Percentiles rank a stretch among this genome's conserved stretches.
Conservation (phyloP, 1,140 invertebrate species). For the Octopus sinensis region DNA sequence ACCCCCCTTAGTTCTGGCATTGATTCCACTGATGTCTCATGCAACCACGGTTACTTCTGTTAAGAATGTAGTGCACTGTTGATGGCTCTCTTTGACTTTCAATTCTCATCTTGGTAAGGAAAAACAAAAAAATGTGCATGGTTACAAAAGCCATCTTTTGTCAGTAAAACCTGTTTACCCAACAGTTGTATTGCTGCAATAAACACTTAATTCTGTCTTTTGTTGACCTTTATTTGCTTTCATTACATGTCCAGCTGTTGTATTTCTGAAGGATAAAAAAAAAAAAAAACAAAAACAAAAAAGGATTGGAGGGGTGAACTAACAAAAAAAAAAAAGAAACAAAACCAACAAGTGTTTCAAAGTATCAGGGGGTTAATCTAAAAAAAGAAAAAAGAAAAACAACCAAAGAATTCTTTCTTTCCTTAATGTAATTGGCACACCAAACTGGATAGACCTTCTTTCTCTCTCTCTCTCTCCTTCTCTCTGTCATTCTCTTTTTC, state of each 20-base stretch:
- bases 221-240: not conserved
- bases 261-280: not conserved
- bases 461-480: not conserved
- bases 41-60: not conserved
- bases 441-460: not conserved
- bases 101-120: conserved; percentile 4
- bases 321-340: not conserved
- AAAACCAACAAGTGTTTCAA: not conserved
- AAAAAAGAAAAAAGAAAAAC: not conserved
- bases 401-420: not conserved
- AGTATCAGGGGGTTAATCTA: too few species aligned
- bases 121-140: not conserved
- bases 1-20: too few species aligned
- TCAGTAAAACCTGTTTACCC: conserved; percentile 4
- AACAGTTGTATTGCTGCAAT: conserved; percentile 9
- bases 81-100: not conserved
- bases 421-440: not conserved
- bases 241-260: not conserved
- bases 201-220: conserved; percentile 2
- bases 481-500: not conserved
- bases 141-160: not conserved
- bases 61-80: conserved; percentile 1
- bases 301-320: not conserved
- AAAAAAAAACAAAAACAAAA: conserved; percentile 1
- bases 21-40: not conserved